phyloP scores from a whole-genome alignment of 2,797 vertebrate species.

The Orientallactaga sibirica region DNA sequence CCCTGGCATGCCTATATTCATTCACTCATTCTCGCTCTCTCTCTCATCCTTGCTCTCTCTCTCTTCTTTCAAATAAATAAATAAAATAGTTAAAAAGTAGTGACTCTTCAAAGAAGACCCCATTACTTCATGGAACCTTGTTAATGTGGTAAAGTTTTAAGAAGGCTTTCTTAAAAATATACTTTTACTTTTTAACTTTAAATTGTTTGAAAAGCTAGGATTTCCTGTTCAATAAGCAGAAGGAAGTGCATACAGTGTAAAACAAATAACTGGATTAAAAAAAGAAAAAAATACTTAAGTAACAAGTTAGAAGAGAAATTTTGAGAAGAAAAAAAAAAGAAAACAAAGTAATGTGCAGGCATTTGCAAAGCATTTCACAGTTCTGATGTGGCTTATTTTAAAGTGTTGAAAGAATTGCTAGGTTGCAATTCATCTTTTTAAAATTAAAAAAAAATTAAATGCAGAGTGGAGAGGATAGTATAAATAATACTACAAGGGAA shows the following conservation, averaged over 20 bases:
- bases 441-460: neutral
- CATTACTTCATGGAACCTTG: conserved; percentile 1
- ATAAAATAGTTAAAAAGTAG: too few species aligned
- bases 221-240: too few species aligned
- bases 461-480: neutral
- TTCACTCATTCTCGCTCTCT: too few species aligned
- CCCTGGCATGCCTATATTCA: too few species aligned
- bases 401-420: neutral
- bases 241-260: too few species aligned
- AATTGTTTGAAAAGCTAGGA: too few species aligned
- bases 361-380: conserved; percentile 51
- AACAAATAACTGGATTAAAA: too few species aligned
- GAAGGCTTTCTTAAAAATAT: neutral
- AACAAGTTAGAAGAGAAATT: too few species aligned
- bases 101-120: conserved; percentile 44
- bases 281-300: too few species aligned
- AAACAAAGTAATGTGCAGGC: neutral
- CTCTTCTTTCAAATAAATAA: too few species aligned
- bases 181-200: conserved; percentile 12
- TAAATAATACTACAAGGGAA: conserved; percentile 19
- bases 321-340: neutral
- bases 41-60: too few species aligned
- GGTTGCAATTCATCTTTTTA: conserved; percentile 37
- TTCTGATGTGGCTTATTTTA: neutral
- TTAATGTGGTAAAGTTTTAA: conserved; percentile 39